A percentile compares a stretch with the other conserved stretches of the same genome.
Conservation (phyloP, 1,140 invertebrate species). For the Trinorchestia longiramus region DNA sequence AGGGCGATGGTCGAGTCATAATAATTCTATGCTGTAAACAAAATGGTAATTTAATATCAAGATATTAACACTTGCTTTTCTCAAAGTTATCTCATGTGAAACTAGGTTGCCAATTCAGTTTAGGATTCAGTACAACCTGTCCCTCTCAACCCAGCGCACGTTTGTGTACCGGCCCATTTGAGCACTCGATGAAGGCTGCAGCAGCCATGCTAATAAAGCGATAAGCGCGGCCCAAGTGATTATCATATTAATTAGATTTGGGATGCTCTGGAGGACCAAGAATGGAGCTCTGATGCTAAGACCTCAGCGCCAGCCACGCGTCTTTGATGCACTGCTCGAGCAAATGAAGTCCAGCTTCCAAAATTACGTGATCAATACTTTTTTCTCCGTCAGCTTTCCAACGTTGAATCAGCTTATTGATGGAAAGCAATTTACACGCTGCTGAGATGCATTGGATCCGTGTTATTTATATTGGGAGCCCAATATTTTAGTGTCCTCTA, state of each 20-base stretch:
- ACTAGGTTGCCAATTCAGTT: background rate
- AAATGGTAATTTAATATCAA: background rate
- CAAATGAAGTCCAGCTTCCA: constrained; percentile 18
- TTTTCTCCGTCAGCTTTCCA: background rate
- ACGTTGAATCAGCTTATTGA: background rate
- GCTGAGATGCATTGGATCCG: no score
- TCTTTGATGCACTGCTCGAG: background rate
- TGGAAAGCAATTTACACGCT: background rate
- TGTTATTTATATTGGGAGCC: no score
- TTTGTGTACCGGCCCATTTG: background rate
- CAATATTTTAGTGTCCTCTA: background rate
- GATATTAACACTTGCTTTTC: background rate
- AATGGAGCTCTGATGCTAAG: background rate
- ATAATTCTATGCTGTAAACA: background rate
- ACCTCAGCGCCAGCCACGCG: background rate
- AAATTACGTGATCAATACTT: background rate
- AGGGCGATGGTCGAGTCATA: background rate
- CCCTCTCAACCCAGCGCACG: no score
- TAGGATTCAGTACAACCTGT: no score
- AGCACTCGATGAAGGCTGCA: background rate
- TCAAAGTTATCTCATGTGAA: background rate
- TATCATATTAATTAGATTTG: constrained; percentile 50
- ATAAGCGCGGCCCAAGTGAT: constrained; percentile 25
- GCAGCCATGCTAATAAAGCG: constrained; percentile 31
- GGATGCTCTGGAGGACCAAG: background rate